Evolutionary conservation across 30 jellyfish, hydroid and myxozoan genomes (phyloP).

Genomic region (Hydractinia echinata): DNA sequence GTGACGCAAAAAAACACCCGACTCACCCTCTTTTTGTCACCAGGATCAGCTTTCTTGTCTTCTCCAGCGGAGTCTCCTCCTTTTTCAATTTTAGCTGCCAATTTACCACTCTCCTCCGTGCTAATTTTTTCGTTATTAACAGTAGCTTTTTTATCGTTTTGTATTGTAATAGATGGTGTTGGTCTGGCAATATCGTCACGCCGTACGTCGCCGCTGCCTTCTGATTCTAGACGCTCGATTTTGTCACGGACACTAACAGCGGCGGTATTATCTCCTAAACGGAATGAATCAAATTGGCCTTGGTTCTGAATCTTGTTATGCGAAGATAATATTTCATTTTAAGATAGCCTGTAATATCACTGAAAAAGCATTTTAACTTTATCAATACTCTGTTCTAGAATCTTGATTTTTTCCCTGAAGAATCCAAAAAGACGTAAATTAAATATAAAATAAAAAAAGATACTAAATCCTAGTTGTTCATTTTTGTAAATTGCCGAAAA

Average conservation of each 20-base stretch:
- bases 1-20: too few species aligned
- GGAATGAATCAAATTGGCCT: neutral
- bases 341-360: neutral
- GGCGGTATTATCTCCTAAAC: conserved; percentile 8
- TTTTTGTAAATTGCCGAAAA: too few species aligned
- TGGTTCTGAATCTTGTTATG: neutral
- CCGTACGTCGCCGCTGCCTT: conserved; percentile 35
- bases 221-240: conserved; percentile 13
- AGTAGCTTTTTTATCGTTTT: neutral
- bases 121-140: conserved; percentile 13
- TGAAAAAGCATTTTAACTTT: neutral
- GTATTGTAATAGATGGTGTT: conserved; percentile 13
- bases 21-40: conserved; percentile 18
- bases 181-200: conserved; percentile 38
- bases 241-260: neutral
- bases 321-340: neutral
- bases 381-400: neutral
- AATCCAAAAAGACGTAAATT: neutral
- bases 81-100: conserved; percentile 11
- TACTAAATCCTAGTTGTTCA: too few species aligned
- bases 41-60: conserved; percentile 7
- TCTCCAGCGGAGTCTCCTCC: neutral
- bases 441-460: neutral
- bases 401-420: neutral
- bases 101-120: conserved; percentile 21